Percentiles rank a stretch among this genome's conserved stretches.
Conservation (phyloP, 2,113 vertebrate genomes). For the Hylia prasina region DNA sequence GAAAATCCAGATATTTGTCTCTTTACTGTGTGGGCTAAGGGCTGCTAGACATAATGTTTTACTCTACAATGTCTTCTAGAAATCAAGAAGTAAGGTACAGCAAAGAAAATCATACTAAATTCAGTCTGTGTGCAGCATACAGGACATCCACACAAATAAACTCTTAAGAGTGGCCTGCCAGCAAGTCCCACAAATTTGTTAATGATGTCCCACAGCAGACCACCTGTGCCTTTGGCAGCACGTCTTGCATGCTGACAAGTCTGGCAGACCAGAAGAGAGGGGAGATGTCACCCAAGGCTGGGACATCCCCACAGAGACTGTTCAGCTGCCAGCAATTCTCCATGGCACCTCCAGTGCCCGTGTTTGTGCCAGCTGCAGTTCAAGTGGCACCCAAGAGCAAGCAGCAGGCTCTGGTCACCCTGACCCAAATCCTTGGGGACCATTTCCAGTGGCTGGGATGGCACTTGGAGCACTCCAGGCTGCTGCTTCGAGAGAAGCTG, state of each 20-base stretch:
- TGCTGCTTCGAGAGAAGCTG: background rate
- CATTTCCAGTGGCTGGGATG: background rate
- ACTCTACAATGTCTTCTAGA: background rate
- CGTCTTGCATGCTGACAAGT: background rate
- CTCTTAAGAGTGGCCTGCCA: background rate
- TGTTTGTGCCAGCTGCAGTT: background rate
- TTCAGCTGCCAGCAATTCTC: background rate
- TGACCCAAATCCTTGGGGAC: background rate
- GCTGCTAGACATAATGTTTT: background rate
- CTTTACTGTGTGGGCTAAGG: background rate
- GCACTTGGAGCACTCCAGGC: background rate
- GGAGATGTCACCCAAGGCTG: background rate
- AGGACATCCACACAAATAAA: background rate
- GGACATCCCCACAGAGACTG: background rate
- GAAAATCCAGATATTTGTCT: background rate
- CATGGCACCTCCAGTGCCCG: background rate
- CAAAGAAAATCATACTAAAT: rapidly evolving
- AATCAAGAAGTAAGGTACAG: background rate
- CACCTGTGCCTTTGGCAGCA: background rate
- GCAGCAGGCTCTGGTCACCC: background rate
- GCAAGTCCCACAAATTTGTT: background rate
- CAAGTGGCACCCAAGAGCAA: background rate
- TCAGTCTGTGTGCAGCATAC: background rate
- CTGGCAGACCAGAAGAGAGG: background rate
- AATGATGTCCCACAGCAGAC: background rate